These are phyloP conservation scores for Odontamblyopus rebecca DNA, from an alignment of 2,797 vertebrate genomes.

Conservation along the genomic window DNA sequence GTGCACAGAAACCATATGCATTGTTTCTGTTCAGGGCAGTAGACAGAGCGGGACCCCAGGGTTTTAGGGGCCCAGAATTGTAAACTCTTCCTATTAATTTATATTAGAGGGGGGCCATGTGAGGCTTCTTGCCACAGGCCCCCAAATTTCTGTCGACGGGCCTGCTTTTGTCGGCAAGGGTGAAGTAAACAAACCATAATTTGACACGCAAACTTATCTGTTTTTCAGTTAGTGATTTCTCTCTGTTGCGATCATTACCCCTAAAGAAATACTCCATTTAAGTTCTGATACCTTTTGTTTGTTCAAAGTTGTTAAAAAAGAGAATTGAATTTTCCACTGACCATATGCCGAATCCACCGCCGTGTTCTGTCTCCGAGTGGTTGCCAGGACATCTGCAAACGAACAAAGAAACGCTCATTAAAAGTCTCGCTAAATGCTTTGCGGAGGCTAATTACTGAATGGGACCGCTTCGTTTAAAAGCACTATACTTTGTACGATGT, in stretches of 20 bases:
- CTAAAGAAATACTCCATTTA: background rate
- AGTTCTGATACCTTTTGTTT: background rate
- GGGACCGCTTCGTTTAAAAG: constrained; percentile 7
- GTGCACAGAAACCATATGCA: too few species aligned
- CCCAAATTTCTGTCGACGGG: too few species aligned
- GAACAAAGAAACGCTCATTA: constrained; percentile 2
- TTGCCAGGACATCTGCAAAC: constrained; percentile 78
- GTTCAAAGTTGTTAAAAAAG: background rate
- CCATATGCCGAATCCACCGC: constrained; percentile 85
- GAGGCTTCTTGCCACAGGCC: too few species aligned
- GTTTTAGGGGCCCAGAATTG: too few species aligned
- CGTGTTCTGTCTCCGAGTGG: constrained; percentile 83
- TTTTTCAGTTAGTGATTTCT: background rate
- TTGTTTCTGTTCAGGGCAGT: too few species aligned
- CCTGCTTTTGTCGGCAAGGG: too few species aligned
- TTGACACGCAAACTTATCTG: background rate
- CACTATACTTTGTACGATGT: constrained; percentile 6
- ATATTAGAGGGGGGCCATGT: too few species aligned
- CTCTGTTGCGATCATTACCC: background rate
- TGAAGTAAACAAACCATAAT: background rate
- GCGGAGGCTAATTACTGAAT: constrained; percentile 12
- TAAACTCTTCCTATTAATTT: too few species aligned
- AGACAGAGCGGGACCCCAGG: too few species aligned
- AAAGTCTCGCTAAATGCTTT: background rate
- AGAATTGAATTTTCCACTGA: constrained; percentile 70